These are phyloP conservation scores for Plusia festucae DNA, from an alignment of 2,888 invertebrate genomes.

Conservation along the genomic window DNA sequence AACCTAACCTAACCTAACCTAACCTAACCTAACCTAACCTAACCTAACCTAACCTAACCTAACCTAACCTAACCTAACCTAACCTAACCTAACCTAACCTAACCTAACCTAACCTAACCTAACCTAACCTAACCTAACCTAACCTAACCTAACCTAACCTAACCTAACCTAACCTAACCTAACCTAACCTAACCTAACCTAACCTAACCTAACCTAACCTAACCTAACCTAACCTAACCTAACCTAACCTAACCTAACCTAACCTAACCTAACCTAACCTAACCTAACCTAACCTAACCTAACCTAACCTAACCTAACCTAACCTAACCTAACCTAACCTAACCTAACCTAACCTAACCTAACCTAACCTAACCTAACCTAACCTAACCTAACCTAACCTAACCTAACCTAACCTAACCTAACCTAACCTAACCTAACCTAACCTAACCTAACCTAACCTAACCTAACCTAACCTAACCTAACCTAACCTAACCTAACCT, in stretches of 20 bases:
- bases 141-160: constrained; percentile 27
- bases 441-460: constrained; percentile 33
- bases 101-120: constrained; percentile 27
- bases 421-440: constrained; percentile 44
- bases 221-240: constrained; percentile 28
- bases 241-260: constrained; percentile 31
- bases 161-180: constrained; percentile 19
- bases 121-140: constrained; percentile 14
- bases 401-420: constrained; percentile 36
- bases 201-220: constrained; percentile 25
- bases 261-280: constrained; percentile 27
- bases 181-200: constrained; percentile 18
- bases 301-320: constrained; percentile 33
- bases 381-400: constrained; percentile 26
- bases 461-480: constrained; percentile 8
- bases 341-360: constrained; percentile 21
- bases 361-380: constrained; percentile 30
- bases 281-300: constrained; percentile 27
- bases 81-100: constrained; percentile 34
- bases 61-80: constrained; percentile 32
- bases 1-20: constrained; percentile 8
- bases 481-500: constrained; percentile 9
- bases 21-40: constrained; percentile 12
- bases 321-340: constrained; percentile 25
- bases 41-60: constrained; percentile 25